These are phyloP conservation scores for Micropterix aruncella DNA, from an alignment of 2,888 invertebrate genomes.

Conservation along the genomic window DNA sequence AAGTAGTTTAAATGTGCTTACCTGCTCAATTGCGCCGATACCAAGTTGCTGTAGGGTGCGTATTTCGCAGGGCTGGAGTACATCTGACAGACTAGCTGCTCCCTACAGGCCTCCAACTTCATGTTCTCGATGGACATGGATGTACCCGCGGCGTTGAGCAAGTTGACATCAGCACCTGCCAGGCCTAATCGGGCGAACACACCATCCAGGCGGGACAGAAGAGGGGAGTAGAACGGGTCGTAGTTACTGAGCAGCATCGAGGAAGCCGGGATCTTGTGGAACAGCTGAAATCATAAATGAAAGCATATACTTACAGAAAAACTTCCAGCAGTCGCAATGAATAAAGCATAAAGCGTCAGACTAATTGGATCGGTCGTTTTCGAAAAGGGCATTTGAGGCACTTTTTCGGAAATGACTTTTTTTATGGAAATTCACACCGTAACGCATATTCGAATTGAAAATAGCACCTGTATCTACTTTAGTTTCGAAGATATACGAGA, in stretches of 20 bases:
- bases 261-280: slow-evolving; percentile 75
- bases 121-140: slow-evolving; percentile 37
- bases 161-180: slow-evolving; percentile 36
- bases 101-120: slow-evolving; percentile 48
- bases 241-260: slow-evolving; percentile 72
- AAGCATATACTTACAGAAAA: neutral
- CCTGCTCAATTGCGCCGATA: slow-evolving; percentile 80
- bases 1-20: slow-evolving; percentile 19
- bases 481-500: too few species aligned
- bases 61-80: slow-evolving; percentile 79
- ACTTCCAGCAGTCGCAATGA: neutral
- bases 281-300: slow-evolving; percentile 35
- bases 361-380: too few species aligned
- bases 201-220: slow-evolving; percentile 70
- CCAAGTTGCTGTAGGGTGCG: slow-evolving; percentile 78
- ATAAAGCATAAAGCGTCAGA: neutral
- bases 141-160: slow-evolving; percentile 18
- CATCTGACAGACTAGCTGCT: slow-evolving; percentile 77
- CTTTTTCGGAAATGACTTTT: too few species aligned
- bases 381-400: too few species aligned
- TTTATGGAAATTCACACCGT: too few species aligned
- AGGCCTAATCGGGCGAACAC: slow-evolving; percentile 62
- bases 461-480: too few species aligned
- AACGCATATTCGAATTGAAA: too few species aligned
- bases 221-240: slow-evolving; percentile 81